phyloP scores from a whole-genome alignment of 2,113 vertebrate species.

The Lanius ludovicianus region DNA sequence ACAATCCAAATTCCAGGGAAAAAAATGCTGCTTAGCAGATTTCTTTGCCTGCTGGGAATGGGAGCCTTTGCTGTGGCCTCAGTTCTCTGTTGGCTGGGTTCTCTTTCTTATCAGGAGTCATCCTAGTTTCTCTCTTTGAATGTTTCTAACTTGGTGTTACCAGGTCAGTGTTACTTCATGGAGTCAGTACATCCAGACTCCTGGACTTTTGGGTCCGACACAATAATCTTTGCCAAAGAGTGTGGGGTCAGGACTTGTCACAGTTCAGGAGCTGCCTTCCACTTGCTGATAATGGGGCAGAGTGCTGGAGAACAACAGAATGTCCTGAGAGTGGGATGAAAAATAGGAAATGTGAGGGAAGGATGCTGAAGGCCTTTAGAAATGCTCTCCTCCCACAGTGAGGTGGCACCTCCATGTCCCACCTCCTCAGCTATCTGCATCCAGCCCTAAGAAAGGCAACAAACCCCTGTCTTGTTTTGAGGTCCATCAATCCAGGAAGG shows the following conservation, averaged over 20 bases:
- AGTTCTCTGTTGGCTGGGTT: neutral
- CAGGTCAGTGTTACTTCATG: slow-evolving; percentile 7
- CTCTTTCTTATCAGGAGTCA: slow-evolving; percentile 15
- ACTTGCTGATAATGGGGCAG: neutral
- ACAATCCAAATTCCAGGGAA: slow-evolving; percentile 42
- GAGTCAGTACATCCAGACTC: neutral
- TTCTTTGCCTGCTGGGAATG: neutral
- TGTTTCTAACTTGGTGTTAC: slow-evolving; percentile 16
- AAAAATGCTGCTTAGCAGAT: neutral
- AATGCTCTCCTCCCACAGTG: neutral
- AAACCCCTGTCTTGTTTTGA: neutral
- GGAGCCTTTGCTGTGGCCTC: neutral
- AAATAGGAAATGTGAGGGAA: neutral
- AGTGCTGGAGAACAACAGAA: neutral
- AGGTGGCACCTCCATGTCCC: neutral
- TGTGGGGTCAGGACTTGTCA: slow-evolving; percentile 13
- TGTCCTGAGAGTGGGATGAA: neutral
- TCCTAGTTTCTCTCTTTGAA: slow-evolving; percentile 28
- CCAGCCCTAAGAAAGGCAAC: neutral
- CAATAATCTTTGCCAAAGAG: slow-evolving; percentile 58
- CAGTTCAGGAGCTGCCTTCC: slow-evolving; percentile 39
- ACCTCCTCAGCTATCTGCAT: neutral
- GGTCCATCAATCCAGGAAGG: neutral
- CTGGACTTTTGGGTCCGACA: neutral
- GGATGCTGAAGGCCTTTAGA: neutral